Base-by-base conservation (phyloP, 2,113 vertebrate species). In the Aspiorhynchus laticeps region DNA sequence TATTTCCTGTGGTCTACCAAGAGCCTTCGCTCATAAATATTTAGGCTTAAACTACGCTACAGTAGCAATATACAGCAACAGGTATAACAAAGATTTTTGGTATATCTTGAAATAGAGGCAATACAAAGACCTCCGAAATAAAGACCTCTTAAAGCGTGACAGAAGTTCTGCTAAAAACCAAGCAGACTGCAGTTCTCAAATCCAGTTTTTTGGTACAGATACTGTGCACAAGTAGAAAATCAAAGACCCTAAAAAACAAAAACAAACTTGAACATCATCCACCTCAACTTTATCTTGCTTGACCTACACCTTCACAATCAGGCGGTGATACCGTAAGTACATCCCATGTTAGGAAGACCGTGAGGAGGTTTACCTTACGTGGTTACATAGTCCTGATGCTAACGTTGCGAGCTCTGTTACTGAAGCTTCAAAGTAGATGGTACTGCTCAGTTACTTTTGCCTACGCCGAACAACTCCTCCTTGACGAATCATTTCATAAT, bases 131-230 rank as follows among this genome's bases (percentile, higher is more conserved):
- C 88, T 83, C 89, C 33, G 88, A 91, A 90, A 87, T 81, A 87
- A 89, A 77, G 83, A 86, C 91, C 91, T 93, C 88, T 89, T 90
- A 87, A 77, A 88, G 86, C 59, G 73, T 71, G 85, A 89, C 71
- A 84, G 59, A 71, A 88, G 63, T 91, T 93, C 94, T 95, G 89
- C 91, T 93, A 90, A 92, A 88, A 92, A 94, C 94, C 92, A 94
- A 92, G 94, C 94, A 95, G 96, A 96, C 94, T 95, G 93, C 94
- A 96, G 87, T 93, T 96, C 94, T 94, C 94, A 90, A 91, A 96
- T 95, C 95, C 95, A 96, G 95, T 96, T 95, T 95, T 96, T 95
- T 96, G 96, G 95, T 97, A 97, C 94, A 96, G 93, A 95, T 90
- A 95, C 92, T 94, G 93, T 94, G 95, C 95, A 95, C 94, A 95